Conservation (phyloP, 1,140 invertebrate genomes). For the Hyphantria cunea region DNA sequence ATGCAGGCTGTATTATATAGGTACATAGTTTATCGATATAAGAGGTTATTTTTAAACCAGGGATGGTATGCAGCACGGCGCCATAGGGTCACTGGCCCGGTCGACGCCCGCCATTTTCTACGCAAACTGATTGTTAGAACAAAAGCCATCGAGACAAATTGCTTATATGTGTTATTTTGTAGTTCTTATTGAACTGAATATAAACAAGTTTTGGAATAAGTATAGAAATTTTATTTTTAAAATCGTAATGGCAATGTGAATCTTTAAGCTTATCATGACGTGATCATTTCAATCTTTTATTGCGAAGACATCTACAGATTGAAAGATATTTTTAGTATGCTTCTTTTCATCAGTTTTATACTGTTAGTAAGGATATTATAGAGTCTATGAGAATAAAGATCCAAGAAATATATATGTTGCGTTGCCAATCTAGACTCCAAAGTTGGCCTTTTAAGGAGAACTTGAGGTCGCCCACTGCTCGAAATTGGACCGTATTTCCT, state of each 20-base stretch:
- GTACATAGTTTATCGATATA: not conserved
- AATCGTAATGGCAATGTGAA: not conserved
- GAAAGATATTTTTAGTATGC: too few species aligned
- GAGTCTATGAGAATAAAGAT: too few species aligned
- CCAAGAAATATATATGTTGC: too few species aligned
- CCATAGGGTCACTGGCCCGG: constrained; percentile 14
- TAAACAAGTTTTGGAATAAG: not conserved
- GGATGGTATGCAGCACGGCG: constrained; percentile 19
- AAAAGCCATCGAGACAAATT: constrained; percentile 21
- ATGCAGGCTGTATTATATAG: constrained; percentile 13
- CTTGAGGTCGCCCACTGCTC: too few species aligned
- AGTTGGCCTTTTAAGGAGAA: too few species aligned
- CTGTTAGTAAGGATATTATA: too few species aligned
- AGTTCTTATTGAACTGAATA: not conserved
- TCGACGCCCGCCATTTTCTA: constrained; percentile 12
- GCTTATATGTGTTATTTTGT: constrained; percentile 5
- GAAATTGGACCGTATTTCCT: too few species aligned
- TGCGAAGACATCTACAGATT: too few species aligned
- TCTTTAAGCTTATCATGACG: too few species aligned
- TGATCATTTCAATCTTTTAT: not conserved
- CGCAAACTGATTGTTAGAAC: constrained; percentile 8
- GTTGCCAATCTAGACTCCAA: too few species aligned
- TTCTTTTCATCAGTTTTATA: too few species aligned
- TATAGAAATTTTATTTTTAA: not conserved
- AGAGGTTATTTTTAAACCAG: constrained; percentile 20